Evolutionary conservation across 2,888 invertebrate genomes (phyloP), one percentile per base, ranked within the genome.

Genomic region (Pseudococcus viburni): DNA sequence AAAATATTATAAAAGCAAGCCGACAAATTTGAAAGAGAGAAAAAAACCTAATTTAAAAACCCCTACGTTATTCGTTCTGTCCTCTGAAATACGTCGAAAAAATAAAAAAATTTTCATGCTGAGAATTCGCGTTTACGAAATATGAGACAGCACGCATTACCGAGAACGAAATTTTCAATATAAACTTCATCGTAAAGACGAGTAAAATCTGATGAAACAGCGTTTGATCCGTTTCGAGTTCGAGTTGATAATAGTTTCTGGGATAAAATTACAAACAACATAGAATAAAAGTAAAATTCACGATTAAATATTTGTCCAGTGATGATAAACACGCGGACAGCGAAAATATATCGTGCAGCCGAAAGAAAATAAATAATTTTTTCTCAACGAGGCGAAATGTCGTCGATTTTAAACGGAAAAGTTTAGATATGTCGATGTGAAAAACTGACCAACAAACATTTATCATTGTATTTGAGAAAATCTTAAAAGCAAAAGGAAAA

Each of bases 391-490:
- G 39, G 77, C 22, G 17, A 83, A 83, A 46, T 83, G 80, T 83
- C 80, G 46, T 83, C 80, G 80, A 59, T 59, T 85, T 85, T 64
- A 64, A 85, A 85, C 59, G 85, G 51, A 85, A 85, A 85, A 85
- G 64, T 85, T 85, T 85, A 85, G 42, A 64, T 85, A n/a, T 64
- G 85, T 64, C 85, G 39, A 85, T 85, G 85, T 59, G 85, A 59
- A 85, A 85, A 55, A 85, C 85, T 64, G 64, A n/a, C 33, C 55
- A 19, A 84, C 19, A 64, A 85, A 64, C 85, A 55, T 59, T 85
- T 85, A 59, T 85, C 85, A 85, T 85, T 55, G 85, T 83, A 83
- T 85, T 85, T 64, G 59, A 39, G 85, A 85, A 85, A 85, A 85
- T 59, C 42, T 83, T 46, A 46, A 83, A 83, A 83, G 80, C 46